Evolutionary conservation across 2,113 vertebrate genomes (phyloP).

Genomic region (Aspiorhynchus laticeps): DNA sequence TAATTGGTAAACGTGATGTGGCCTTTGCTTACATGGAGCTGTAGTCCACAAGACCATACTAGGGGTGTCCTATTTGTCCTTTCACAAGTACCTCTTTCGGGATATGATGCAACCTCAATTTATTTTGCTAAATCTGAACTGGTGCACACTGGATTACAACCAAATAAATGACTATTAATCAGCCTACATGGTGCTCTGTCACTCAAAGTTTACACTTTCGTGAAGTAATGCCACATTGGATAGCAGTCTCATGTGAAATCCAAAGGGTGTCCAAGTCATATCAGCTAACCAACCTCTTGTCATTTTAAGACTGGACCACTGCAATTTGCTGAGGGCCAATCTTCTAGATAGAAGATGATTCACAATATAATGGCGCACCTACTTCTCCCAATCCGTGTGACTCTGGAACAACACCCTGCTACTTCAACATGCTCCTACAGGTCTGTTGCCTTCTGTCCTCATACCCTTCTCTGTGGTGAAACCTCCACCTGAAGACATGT

Average conservation of each 20-base stretch:
- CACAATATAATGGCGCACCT: not conserved
- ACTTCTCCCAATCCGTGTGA: not conserved
- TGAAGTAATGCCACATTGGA: not conserved
- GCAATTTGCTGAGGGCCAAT: not conserved
- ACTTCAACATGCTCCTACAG: too few relatives aligned
- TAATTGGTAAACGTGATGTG: too few relatives aligned
- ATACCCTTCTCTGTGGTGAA: not conserved
- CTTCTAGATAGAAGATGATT: not conserved
- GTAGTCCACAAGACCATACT: too few relatives aligned
- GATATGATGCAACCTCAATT: too few relatives aligned
- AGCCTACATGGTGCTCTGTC: not conserved
- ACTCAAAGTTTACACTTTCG: not conserved
- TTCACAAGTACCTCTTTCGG: too few relatives aligned
- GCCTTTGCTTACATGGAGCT: too few relatives aligned
- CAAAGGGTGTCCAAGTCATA: not conserved
- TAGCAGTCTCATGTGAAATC: not conserved
- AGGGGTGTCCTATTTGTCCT: too few relatives aligned
- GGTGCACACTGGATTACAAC: not conserved
- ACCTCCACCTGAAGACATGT: not conserved
- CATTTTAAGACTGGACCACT: too few relatives aligned
- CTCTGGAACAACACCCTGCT: too few relatives aligned
- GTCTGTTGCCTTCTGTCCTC: too few relatives aligned
- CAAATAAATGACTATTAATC: not conserved
- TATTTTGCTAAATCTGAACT: too few relatives aligned
- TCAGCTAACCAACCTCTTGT: not conserved